Evolutionary conservation across 2,888 invertebrate species (phyloP), one percentile per base, ranked within the genome.

Genomic region (Clusia tigrina): DNA sequence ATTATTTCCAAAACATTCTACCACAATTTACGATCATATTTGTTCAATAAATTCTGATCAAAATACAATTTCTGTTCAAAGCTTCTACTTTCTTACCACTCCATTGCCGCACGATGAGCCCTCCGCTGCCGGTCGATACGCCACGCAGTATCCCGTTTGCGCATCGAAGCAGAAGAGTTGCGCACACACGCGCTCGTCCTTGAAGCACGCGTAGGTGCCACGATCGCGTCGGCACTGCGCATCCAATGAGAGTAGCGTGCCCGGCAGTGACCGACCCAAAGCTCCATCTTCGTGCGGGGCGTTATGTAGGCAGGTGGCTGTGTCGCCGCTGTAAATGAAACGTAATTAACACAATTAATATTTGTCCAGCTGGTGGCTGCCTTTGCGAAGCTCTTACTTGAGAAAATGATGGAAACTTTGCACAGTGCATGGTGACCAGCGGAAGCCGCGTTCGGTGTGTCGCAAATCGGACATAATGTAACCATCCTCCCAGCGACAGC

Each of bases 141-240:
- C 96, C 65, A 96, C 96, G 85, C 96, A 96, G 85, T 96, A 96
- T 24, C 96, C 96, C 72, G 95, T 96, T 66, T 92, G 92, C 42
- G 95, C 91, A 85, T 96, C 96, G 83, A 96, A 96, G 82, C 96
- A 96, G 86, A 96, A 96, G 70, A 96, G 86, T 85, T 96, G 96
- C 26, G 96, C 95, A 82, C 96, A 96, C 24, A 96, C 96, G 48
- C 96, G 88, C 84, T 96, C 95, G 81, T 96, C 96, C 88, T 96
- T 96, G 82, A 89, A 89, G 79, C 89, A 89, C 64, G 89, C 89
- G 69, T 95, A 95, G 48, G 95, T 96, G 78, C 96, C 96, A 74
- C 96, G 88, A 84, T 96, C 96, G 79, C 94, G 90, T 71, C 95
- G 88, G 84, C 96, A 96, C 82, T 96, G 96, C 26, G 95, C 95